Evolutionary conservation across 2,888 invertebrate genomes (phyloP).

Genomic region (Heliconius ismenius): DNA sequence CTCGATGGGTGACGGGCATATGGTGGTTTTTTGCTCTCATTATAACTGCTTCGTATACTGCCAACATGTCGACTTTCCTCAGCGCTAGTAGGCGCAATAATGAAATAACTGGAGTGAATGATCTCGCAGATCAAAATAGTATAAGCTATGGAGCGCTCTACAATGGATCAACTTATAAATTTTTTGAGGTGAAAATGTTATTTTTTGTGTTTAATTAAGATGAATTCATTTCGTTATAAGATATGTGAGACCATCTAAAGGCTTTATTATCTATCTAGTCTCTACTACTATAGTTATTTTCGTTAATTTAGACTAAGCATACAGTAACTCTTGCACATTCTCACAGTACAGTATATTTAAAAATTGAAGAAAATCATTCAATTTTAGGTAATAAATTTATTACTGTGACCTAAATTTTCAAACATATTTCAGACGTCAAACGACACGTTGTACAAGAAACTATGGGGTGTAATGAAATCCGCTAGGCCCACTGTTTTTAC

Average conservation of each 20-base stretch:
- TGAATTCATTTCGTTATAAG: background rate
- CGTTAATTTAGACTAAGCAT: background rate
- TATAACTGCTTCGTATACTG: slow-evolving; percentile 89
- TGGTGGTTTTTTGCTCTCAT: slow-evolving; percentile 97
- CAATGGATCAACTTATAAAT: slow-evolving; percentile 91
- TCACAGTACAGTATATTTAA: background rate
- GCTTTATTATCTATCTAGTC: background rate
- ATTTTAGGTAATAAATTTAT: background rate
- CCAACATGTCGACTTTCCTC: slow-evolving; percentile 92
- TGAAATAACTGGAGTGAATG: slow-evolving; percentile 91
- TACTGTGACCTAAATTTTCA: background rate
- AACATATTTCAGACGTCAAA: slow-evolving; percentile 85
- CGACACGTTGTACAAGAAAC: slow-evolving; percentile 91
- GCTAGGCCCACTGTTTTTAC: slow-evolving; percentile 91
- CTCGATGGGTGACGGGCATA: slow-evolving; percentile 92
- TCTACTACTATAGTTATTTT: background rate
- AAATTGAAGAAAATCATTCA: background rate
- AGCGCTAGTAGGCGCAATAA: slow-evolving; percentile 89
- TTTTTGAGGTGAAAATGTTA: slow-evolving; percentile 86
- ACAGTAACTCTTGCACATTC: background rate
- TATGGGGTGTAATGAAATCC: slow-evolving; percentile 94
- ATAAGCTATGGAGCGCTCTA: slow-evolving; percentile 91
- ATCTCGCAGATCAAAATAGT: slow-evolving; percentile 90
- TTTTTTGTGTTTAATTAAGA: background rate
- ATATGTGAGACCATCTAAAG: background rate